Evolutionary conservation across 2,797 vertebrate genomes (phyloP).

Genomic region (Poeciliopsis presidionis): DNA sequence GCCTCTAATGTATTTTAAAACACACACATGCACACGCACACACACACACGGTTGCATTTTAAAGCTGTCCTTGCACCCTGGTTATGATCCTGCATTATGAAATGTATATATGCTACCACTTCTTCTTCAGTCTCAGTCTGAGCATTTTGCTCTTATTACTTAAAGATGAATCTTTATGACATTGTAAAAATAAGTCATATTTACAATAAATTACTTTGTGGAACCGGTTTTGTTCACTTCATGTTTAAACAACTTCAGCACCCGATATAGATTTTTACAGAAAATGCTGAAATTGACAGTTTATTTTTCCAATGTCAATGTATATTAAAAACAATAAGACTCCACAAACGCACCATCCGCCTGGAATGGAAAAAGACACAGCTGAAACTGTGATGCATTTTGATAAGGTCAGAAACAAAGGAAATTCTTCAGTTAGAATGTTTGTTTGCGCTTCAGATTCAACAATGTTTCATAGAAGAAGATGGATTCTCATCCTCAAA

Average conservation of each 20-base stretch:
- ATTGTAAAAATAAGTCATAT: background rate
- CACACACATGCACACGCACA: background rate
- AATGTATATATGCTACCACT: background rate
- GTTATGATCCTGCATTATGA: background rate
- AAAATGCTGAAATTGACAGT: background rate
- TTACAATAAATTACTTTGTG: background rate
- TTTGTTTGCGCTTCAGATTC: background rate
- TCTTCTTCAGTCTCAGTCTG: background rate
- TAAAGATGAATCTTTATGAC: background rate
- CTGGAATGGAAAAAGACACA: background rate
- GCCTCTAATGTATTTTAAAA: background rate
- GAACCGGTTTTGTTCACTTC: background rate
- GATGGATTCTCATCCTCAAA: background rate
- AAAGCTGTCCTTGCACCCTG: background rate
- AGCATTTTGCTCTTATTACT: background rate
- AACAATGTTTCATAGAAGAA: background rate
- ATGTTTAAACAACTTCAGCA: background rate
- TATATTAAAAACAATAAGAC: background rate
- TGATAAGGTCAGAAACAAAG: background rate
- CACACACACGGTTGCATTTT: background rate
- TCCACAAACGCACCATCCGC: background rate
- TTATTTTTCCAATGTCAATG: background rate
- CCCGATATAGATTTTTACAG: background rate
- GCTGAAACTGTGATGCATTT: background rate
- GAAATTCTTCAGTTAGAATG: background rate